These are phyloP conservation scores for Dasyurus viverrinus DNA, from an alignment of 2,113 vertebrate genomes.

Conservation along the genomic window DNA sequence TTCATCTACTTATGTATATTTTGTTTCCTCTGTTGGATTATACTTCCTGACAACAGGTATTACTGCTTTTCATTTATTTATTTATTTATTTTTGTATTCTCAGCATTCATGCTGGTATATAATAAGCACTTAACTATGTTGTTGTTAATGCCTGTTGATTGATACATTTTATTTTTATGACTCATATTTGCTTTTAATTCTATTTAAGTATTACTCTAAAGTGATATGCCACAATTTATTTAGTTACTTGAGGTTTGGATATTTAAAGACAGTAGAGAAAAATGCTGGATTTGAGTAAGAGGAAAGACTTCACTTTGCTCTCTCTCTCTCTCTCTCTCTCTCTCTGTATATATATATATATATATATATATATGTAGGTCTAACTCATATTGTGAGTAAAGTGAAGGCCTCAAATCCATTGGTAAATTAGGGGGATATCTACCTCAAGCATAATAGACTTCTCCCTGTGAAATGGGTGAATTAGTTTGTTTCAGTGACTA, in stretches of 20 bases:
- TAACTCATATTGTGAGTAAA: too few relatives aligned
- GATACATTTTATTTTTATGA: not conserved
- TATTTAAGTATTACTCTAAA: not conserved
- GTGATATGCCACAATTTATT: not conserved
- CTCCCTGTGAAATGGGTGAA: not conserved
- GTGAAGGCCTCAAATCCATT: too few relatives aligned
- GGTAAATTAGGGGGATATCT: not conserved
- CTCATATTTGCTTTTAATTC: not conserved
- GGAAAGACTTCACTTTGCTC: not conserved
- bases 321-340: too few relatives aligned
- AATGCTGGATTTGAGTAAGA: not conserved
- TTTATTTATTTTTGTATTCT: not conserved
- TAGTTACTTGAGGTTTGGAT: not conserved
- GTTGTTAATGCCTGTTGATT: not conserved
- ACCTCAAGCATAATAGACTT: not conserved
- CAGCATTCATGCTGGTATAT: not conserved
- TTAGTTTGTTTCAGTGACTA: not conserved
- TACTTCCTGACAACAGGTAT: not conserved
- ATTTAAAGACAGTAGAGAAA: not conserved
- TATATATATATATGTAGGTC: too few relatives aligned
- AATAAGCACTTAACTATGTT: not conserved
- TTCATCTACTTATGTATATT: not conserved
- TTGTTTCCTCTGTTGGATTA: not conserved
- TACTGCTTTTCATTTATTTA: not conserved
- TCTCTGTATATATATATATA: too few relatives aligned